These are phyloP conservation scores for Aspidoscelis tigris DNA, from an alignment of 2,113 vertebrate genomes.

Conservation along the genomic window DNA sequence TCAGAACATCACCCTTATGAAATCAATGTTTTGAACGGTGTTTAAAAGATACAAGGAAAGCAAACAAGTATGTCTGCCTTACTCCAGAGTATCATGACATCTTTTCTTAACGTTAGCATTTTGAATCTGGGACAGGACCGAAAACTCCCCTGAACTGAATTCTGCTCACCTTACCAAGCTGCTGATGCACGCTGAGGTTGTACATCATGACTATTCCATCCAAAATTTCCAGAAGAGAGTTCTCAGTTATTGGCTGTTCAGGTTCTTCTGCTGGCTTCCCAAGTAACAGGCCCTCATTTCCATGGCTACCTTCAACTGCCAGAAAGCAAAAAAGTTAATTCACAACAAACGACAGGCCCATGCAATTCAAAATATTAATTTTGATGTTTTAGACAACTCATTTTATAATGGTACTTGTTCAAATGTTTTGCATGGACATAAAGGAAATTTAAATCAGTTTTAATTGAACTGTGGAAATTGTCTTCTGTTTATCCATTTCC, in stretches of 20 bases:
- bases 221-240: conserved; percentile 92
- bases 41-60: background rate
- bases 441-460: background rate
- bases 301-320: conserved; percentile 92
- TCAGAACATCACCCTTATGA: no score
- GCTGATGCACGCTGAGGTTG: conserved; percentile 96
- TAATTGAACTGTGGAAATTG: background rate
- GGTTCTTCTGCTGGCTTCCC: conserved; percentile 91
- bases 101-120: background rate
- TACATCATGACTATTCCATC: conserved; percentile 98
- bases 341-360: background rate
- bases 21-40: no score
- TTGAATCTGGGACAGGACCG: background rate
- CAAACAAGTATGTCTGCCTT: background rate
- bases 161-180: conserved; percentile 91
- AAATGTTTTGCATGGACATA: background rate
- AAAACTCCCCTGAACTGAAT: background rate
- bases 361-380: background rate
- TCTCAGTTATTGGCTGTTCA: conserved; percentile 89
- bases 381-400: background rate
- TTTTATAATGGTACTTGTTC: background rate
- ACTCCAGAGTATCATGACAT: background rate
- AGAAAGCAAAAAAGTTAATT: conserved; percentile 32
- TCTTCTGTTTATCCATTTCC: background rate
- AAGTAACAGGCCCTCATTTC: conserved; percentile 92